phyloP scores from a whole-genome alignment of 2,888 invertebrate genomes.

The Melipona bicolor region DNA sequence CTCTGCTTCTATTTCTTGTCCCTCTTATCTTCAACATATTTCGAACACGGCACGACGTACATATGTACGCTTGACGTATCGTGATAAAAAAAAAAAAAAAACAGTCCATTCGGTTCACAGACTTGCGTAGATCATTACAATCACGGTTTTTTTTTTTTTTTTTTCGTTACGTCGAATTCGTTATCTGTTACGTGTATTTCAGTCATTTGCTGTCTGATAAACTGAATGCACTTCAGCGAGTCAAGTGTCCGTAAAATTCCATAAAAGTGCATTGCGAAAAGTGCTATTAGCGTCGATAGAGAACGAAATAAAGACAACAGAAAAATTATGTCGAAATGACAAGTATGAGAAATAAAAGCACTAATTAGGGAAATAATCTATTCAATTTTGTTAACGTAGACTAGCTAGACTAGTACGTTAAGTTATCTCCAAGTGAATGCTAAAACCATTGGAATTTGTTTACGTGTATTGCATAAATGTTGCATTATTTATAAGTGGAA shows the following conservation, averaged over 20 bases:
- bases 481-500: background rate
- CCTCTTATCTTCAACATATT: background rate
- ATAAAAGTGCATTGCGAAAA: conserved; percentile 69
- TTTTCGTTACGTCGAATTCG: background rate
- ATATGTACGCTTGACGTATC: background rate
- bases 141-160: conserved; percentile 5
- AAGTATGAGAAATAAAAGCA: background rate
- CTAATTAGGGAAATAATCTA: conserved; percentile 28
- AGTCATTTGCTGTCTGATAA: conserved; percentile 65
- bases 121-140: background rate
- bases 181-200: conserved; percentile 16
- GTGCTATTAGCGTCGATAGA: conserved; percentile 28
- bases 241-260: conserved; percentile 72
- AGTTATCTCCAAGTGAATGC: background rate
- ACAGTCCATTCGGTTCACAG: background rate
- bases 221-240: conserved; percentile 64
- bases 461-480: background rate
- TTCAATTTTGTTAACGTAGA: conserved; percentile 8
- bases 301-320: conserved; percentile 18
- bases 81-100: background rate
- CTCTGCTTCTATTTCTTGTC: background rate
- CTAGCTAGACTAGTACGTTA: background rate
- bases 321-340: conserved; percentile 40
- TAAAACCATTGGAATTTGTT: background rate
- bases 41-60: background rate